Percentiles rank a stretch among this genome's conserved stretches.
phyloP scores from a whole-genome alignment of 2,888 invertebrate species.

The Phalera bucephala region DNA sequence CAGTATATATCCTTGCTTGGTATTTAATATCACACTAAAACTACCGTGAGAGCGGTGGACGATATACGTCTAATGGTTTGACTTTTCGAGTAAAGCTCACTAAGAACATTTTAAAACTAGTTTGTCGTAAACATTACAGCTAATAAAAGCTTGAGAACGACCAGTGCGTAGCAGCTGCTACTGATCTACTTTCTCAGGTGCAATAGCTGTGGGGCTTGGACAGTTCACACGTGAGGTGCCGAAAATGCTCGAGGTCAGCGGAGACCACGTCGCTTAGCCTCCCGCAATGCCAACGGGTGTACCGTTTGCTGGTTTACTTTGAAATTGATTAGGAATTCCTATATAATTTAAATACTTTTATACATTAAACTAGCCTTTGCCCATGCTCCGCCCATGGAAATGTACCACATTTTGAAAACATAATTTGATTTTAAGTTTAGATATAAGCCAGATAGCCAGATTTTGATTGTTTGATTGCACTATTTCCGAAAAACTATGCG shows the following conservation, averaged over 20 bases:
- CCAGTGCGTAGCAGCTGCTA: conserved; percentile 55
- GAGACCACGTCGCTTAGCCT: conserved; percentile 16
- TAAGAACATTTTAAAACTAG: conserved; percentile 73
- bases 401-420: background rate
- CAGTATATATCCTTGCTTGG: conserved; percentile 44
- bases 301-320: background rate
- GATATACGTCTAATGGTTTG: conserved; percentile 47
- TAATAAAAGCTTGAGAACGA: conserved; percentile 75
- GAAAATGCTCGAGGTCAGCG: conserved; percentile 51
- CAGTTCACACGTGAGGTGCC: conserved; percentile 55
- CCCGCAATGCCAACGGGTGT: background rate
- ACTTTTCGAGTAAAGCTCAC: conserved; percentile 64
- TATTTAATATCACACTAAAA: conserved; percentile 21
- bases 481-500: no score
- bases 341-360: no score
- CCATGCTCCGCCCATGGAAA: background rate
- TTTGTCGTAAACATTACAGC: conserved; percentile 72
- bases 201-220: conserved; percentile 49
- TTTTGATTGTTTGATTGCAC: no score
- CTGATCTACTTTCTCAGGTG: conserved; percentile 71
- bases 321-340: background rate
- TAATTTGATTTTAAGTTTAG: background rate
- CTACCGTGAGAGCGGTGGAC: conserved; percentile 66
- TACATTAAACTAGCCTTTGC: no score
- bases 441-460: no score